phyloP scores from a whole-genome alignment of 1,140 invertebrate genomes.

The Lordiphosa mommai region DNA sequence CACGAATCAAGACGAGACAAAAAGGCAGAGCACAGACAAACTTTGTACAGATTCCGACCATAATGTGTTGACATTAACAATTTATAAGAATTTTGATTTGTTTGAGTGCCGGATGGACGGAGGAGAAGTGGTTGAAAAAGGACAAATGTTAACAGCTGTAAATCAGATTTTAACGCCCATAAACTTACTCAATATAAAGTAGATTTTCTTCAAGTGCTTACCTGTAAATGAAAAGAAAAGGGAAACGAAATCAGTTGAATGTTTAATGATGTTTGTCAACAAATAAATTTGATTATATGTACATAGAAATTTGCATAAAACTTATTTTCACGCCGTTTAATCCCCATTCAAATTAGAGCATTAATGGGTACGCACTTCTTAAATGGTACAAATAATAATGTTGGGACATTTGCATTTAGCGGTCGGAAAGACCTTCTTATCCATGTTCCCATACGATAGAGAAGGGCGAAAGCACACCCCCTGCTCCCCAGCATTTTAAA shows the following conservation, averaged over 20 bases:
- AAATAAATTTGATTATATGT: too few species aligned
- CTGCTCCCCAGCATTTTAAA: too few species aligned
- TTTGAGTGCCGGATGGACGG: neutral
- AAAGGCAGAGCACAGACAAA: neutral
- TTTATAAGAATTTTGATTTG: constrained; percentile 45
- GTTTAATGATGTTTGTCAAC: neutral
- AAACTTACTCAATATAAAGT: constrained; percentile 10
- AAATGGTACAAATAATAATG: too few species aligned
- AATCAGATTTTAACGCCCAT: neutral
- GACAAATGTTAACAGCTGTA: constrained; percentile 17
- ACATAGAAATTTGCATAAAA: too few species aligned
- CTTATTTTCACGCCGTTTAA: too few species aligned
- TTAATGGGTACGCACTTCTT: too few species aligned
- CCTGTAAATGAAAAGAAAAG: constrained; percentile 35
- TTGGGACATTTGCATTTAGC: too few species aligned
- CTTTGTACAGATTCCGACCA: neutral
- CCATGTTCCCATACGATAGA: too few species aligned
- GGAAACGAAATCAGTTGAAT: constrained; percentile 23
- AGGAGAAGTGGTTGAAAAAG: constrained; percentile 8
- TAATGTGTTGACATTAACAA: constrained; percentile 56
- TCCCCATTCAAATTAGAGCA: too few species aligned
- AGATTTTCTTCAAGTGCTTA: constrained; percentile 22
- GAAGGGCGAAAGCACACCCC: too few species aligned
- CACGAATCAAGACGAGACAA: constrained; percentile 51
- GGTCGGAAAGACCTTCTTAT: too few species aligned